Conservation (phyloP, 2,113 vertebrate genomes). For the Delphinus delphis region DNA sequence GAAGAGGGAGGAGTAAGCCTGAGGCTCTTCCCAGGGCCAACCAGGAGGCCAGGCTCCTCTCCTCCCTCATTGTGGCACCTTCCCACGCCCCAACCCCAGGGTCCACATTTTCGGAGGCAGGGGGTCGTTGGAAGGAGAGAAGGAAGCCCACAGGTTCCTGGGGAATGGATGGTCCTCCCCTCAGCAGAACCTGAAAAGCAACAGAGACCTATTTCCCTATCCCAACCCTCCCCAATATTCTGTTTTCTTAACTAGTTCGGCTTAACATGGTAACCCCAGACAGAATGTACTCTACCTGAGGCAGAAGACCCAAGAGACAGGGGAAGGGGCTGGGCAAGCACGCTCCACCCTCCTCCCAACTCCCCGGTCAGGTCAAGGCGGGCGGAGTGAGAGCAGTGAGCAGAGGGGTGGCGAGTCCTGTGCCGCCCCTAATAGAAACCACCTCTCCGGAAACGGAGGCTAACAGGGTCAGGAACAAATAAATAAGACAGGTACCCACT, state of each 20-base stretch:
- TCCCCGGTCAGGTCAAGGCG: rapidly evolving
- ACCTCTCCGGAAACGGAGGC: not conserved
- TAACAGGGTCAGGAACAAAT: not conserved
- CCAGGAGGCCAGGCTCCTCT: too few species aligned
- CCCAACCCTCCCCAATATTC: not conserved
- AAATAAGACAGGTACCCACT: not conserved
- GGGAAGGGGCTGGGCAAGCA: too few species aligned
- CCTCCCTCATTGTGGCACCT: rapidly evolving
- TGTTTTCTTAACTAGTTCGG: not conserved
- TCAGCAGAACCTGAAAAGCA: rapidly evolving
- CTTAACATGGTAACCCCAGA: not conserved
- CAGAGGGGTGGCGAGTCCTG: not conserved
- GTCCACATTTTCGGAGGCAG: not conserved
- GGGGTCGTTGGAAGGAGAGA: not conserved
- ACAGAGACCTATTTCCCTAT: not conserved
- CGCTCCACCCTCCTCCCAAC: not conserved
- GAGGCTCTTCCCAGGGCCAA: not conserved
- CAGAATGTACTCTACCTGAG: not conserved
- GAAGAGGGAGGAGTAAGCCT: not conserved
- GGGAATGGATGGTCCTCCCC: not conserved
- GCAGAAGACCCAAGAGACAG: not conserved
- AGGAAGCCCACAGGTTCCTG: not conserved
- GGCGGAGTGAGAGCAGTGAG: too few species aligned
- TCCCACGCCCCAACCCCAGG: rapidly evolving
- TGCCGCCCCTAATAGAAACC: not conserved